phyloP scores from a whole-genome alignment of 2,888 invertebrate species.

The Silvanus unidentatus region DNA sequence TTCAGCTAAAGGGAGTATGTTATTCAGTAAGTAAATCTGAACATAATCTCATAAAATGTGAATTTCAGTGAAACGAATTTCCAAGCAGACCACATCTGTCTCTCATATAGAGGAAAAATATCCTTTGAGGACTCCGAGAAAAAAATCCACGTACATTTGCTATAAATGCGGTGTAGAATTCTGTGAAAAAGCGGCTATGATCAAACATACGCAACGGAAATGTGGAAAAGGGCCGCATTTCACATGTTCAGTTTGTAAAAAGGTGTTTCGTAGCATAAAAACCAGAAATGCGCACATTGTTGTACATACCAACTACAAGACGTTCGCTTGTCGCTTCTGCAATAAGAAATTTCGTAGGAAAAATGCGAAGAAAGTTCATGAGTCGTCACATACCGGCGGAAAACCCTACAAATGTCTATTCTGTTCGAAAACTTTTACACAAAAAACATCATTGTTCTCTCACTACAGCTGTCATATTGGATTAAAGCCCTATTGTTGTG shows the following conservation, averaged over 20 bases:
- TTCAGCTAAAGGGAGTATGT: no score
- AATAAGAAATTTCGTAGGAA: constrained; percentile 40
- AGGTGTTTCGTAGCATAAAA: constrained; percentile 44
- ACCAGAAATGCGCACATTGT: constrained; percentile 47
- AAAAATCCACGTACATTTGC: constrained; percentile 36
- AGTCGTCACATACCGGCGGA: constrained; percentile 47
- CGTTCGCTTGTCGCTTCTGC: constrained; percentile 38
- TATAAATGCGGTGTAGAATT: constrained; percentile 36
- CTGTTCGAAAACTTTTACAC: constrained; percentile 43
- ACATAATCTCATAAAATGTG: no score
- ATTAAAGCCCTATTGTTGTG: constrained; percentile 48
- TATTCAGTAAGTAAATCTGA: constrained; percentile 4
- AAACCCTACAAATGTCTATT: constrained; percentile 49
- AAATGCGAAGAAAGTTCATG: constrained; percentile 41
- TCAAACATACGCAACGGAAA: constrained; percentile 46
- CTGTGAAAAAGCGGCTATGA: constrained; percentile 43
- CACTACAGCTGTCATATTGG: constrained; percentile 48
- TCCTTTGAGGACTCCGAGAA: constrained; percentile 22
- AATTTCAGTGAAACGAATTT: no score
- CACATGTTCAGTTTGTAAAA: constrained; percentile 41
- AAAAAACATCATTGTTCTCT: constrained; percentile 47
- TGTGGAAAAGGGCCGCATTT: constrained; percentile 39
- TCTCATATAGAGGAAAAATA: no score
- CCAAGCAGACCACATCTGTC: no score
- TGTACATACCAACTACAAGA: constrained; percentile 41